Base-by-base conservation (phyloP, 2,113 vertebrate species). In the Rhinolophus sinicus region DNA sequence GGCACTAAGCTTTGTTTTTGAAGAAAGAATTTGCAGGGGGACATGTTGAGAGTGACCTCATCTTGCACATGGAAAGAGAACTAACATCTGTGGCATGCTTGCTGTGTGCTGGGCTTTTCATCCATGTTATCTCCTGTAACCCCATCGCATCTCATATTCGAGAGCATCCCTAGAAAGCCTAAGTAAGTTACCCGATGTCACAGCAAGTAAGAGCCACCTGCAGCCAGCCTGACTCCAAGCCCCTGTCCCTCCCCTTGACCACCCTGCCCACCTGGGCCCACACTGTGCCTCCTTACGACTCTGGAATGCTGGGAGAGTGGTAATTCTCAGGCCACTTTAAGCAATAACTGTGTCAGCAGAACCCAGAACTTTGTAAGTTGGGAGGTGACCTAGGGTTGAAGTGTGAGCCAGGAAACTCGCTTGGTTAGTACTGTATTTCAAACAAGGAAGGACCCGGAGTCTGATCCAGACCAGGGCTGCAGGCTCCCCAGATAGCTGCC, bases 311-410 rank as follows among this genome's bases (percentile, higher is more conserved):
- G 77, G 88, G 69, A 38, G 16, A n/a, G 30, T 47, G 60, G 85
- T 54, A 6, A 10, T 85, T 82, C 96, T 94, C 58, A 15, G 88
- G 83, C 96, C 62, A 58, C 93, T 78, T 95, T 40, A 95, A 96
- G 91, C 97, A 97, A 86, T 97, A 96, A 91, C 72, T 82, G 52
- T 76, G 76, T 77, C 50, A 90, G 78, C 62, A 93, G 50, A 88
- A 75, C 35, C 22, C 69, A 92, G 95, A 85, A 19, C 19, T n/a
- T 72, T 78, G 4, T 40, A 28, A 70, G 33, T 47, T 62, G 19
- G 52, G 84, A 81, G 72, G 84, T 83, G 19, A 50, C 84, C 40
- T 44, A 91, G 62, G 40, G 10, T 33, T 28, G 35, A 44, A 35
- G 3, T 44, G 40, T 24, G 26, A 73, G 30, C 40, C 10, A 12